phyloP scores from a whole-genome alignment of 2,797 vertebrate species.

The Dicrostonyx torquatus region DNA sequence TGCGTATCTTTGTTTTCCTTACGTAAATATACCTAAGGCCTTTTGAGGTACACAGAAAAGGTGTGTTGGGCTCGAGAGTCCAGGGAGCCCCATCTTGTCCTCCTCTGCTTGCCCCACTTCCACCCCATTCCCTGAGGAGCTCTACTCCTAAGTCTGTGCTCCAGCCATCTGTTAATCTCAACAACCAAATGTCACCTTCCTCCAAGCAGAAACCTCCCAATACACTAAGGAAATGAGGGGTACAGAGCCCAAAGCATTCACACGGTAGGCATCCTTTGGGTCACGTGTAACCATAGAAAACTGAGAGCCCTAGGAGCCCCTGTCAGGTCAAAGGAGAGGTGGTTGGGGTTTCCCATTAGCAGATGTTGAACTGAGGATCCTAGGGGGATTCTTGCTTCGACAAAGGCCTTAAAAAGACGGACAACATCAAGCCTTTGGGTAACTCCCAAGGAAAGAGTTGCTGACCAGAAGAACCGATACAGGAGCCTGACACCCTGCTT shows the following conservation, averaged over 20 bases:
- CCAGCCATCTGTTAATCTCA: slow-evolving; percentile 52
- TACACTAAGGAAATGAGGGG: slow-evolving; percentile 30
- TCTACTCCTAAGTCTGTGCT: neutral
- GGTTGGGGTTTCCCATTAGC: neutral
- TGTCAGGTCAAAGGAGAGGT: neutral
- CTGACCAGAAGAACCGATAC: neutral
- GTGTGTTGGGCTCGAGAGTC: neutral
- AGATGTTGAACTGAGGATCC: neutral
- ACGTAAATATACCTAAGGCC: slow-evolving; percentile 25
- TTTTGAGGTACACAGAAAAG: slow-evolving; percentile 32
- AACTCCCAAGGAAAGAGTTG: neutral
- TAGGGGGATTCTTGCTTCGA: neutral
- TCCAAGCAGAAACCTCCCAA: slow-evolving; percentile 51
- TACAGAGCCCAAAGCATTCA: slow-evolving; percentile 7
- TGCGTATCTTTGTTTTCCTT: neutral
- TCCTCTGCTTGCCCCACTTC: neutral
- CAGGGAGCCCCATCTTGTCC: neutral
- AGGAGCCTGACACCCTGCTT: neutral
- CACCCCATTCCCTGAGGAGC: neutral
- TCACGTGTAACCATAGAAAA: neutral
- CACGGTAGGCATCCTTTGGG: neutral
- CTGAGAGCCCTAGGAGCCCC: neutral
- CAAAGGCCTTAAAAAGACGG: slow-evolving; percentile 26
- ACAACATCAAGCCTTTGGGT: slow-evolving; percentile 2
- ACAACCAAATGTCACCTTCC: slow-evolving; percentile 58